A percentile compares a stretch with the other conserved stretches of the same genome.
Conservation (phyloP, 1,140 invertebrate genomes). For the Drosophila virilis region DNA sequence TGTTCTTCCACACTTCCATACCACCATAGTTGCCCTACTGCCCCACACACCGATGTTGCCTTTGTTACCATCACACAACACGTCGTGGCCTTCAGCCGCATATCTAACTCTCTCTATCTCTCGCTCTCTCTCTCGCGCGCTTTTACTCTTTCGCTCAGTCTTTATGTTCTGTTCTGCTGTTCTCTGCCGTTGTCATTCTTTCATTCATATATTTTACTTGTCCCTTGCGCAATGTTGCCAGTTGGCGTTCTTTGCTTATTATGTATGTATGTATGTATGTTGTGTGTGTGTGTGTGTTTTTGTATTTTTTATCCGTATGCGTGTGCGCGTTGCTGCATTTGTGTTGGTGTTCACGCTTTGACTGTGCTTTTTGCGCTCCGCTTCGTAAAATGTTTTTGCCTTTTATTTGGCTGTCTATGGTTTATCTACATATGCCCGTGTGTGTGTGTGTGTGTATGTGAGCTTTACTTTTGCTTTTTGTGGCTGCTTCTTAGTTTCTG, state of each 20-base stretch:
- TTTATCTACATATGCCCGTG: conserved; percentile 32
- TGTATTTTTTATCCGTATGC: conserved; percentile 28
- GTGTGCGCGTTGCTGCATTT: conserved; percentile 25
- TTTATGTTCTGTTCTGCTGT: neutral
- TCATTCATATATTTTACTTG: conserved; percentile 68
- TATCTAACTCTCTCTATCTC: conserved; percentile 8
- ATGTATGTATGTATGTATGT: neutral
- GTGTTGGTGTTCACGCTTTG: conserved; percentile 22
- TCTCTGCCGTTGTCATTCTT: conserved; percentile 53
- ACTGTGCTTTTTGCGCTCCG: conserved; percentile 20
- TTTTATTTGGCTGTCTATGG: conserved; percentile 6
- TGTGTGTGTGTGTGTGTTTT: neutral
- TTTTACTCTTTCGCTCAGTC: conserved; percentile 12
- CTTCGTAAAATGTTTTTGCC: conserved; percentile 8
- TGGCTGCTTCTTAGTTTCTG: conserved; percentile 24
- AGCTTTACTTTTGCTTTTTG: conserved; percentile 68
- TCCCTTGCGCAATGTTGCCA: conserved; percentile 24
- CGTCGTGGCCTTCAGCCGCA: conserved; percentile 58
- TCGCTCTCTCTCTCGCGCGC: conserved; percentile 15
- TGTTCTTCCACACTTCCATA: conserved; percentile 37
- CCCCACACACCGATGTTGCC: conserved; percentile 67
- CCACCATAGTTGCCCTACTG: conserved; percentile 66
- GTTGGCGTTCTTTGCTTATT: conserved; percentile 38
- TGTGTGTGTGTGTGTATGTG: conserved; percentile 20
- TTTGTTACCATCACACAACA: conserved; percentile 16